Base-by-base conservation (phyloP, 2,888 invertebrate species). In the Drosophila recens region DNA sequence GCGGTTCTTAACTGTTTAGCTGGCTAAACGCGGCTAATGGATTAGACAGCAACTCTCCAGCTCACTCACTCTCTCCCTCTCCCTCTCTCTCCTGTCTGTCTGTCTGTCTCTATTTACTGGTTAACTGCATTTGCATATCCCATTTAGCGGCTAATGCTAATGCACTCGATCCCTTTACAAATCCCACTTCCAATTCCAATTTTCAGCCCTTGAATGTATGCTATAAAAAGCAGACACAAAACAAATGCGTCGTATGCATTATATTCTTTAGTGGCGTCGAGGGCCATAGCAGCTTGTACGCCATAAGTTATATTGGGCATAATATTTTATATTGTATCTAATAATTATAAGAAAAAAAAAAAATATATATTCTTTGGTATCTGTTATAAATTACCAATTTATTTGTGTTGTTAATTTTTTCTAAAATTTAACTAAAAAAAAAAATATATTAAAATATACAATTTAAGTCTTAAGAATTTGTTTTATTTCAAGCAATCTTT, bases 21-120 rank as follows among this genome's bases (percentile, higher is more conserved):
- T 71, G 66, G 72, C 80, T 75, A 75, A 87, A 86, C 64, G 64
- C 68, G 67, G 65, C 75, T 82, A 80, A 89, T 79, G 86, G 80
- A 83, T 87, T 78, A 78, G 62, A 49, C 57, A 63, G 38, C 49
- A 48, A 54, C 54, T 52, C 56, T 33, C 6, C 15, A 33, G 34
- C 17, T 43, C 8, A 6, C n/a, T 20, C 54, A 30, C 6, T 10
- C 10, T 11, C 17, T n/a, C 40, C 15, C 6, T n/a, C 20, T 13
- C 8, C 9, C 15, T 27, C 54, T 23, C 15, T 20, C 30, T 17
- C 34, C 40, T 15, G 15, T 15, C 15, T 42, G 4, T n/a, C n/a
- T n/a, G n/a, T 17, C 13, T 30, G 10, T 45, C 4, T n/a, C 34
- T 23, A 17, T 33, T 34, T 52, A 33, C 58, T 73, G 63, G 40